Evolutionary conservation across 2,888 invertebrate genomes (phyloP).

Genomic region (Phyto melanocephala): DNA sequence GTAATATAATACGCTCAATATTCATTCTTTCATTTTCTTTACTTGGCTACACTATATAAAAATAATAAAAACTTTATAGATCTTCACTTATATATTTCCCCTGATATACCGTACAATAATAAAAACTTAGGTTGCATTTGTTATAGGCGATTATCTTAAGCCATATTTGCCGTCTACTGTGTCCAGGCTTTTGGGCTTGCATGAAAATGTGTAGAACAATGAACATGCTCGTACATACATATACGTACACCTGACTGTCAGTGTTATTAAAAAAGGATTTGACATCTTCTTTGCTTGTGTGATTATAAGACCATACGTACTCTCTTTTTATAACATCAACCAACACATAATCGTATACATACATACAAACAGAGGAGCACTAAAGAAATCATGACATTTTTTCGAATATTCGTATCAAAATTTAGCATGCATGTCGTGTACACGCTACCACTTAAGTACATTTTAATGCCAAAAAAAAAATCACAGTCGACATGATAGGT

Average conservation of each 20-base stretch:
- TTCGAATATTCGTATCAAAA: conserved; percentile 20
- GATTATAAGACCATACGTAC: conserved; percentile 31
- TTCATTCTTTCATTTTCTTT: no score
- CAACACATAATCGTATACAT: neutral
- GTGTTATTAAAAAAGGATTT: conserved; percentile 48
- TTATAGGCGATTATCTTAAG: no score
- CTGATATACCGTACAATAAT: no score
- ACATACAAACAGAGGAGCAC: neutral
- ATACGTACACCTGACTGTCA: conserved; percentile 22
- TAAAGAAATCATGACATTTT: conserved; percentile 38
- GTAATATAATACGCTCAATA: no score
- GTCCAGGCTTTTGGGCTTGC: neutral
- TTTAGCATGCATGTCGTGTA: conserved; percentile 63
- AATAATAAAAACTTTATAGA: no score
- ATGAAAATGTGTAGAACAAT: neutral
- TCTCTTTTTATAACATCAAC: neutral
- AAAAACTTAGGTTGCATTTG: no score
- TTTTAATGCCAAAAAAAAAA: conserved; percentile 60
- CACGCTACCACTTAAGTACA: conserved; percentile 62
- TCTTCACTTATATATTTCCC: no score
- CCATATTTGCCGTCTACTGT: neutral
- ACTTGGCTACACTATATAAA: no score
- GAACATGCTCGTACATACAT: neutral
- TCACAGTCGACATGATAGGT: conserved; percentile 35
- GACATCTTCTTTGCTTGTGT: conserved; percentile 41